Conservation (phyloP, 2,888 invertebrate species). For the Cylindroiulus punctatus region DNA sequence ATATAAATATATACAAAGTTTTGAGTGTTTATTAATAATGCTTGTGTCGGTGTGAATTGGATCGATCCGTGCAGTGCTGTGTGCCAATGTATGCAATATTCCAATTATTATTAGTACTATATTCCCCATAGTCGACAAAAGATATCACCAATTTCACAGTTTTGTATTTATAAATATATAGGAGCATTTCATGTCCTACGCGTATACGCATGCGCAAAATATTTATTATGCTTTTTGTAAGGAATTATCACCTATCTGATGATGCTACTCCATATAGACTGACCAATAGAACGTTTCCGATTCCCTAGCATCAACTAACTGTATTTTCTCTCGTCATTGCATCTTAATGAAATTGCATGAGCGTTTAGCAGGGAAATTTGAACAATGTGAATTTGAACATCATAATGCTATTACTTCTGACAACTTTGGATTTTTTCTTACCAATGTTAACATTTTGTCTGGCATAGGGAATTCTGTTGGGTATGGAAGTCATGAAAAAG, state of each 20-base stretch:
- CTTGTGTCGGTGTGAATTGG: slow-evolving; percentile 51
- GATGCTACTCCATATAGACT: background rate
- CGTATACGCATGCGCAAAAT: background rate
- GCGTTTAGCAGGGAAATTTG: background rate
- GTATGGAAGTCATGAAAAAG: no score
- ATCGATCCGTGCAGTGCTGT: slow-evolving; percentile 53
- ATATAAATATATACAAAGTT: slow-evolving; percentile 36
- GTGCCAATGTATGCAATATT: slow-evolving; percentile 55
- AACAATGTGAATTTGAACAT: no score
- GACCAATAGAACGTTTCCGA: background rate
- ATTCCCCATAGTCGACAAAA: background rate
- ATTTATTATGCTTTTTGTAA: slow-evolving; percentile 29
- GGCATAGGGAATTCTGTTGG: no score
- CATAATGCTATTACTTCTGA: no score
- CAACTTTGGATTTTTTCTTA: background rate
- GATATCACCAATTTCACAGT: background rate
- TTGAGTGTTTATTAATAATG: slow-evolving; percentile 46
- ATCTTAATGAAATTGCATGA: background rate
- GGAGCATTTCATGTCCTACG: background rate
- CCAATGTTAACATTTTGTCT: background rate
- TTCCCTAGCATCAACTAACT: background rate
- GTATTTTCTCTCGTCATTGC: slow-evolving; percentile 8
- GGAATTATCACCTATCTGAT: background rate
- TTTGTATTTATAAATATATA: background rate
- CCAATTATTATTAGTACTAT: slow-evolving; percentile 25